Evolutionary conservation across 2,888 invertebrate genomes (phyloP).

Genomic region (Dryocosmus kuriphilus): DNA sequence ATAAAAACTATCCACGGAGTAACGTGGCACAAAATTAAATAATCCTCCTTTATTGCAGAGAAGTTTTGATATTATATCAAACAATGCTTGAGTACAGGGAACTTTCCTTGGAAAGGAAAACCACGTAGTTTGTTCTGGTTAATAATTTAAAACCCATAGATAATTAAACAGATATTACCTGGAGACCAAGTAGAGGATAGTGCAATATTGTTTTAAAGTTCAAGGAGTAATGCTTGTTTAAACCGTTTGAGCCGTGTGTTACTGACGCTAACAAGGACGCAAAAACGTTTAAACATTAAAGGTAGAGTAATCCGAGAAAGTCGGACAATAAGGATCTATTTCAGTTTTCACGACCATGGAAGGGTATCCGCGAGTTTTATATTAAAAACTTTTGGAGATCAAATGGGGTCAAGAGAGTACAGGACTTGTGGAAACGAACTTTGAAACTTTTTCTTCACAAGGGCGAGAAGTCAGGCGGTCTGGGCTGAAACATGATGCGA

Average conservation of each 20-base stretch:
- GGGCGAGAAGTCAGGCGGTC: constrained; percentile 19
- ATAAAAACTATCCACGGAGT: too few species aligned
- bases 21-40: too few species aligned
- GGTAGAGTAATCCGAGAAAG: background rate
- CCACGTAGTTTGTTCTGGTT: too few species aligned
- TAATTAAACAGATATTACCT: too few species aligned
- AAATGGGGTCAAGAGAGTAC: constrained; percentile 14
- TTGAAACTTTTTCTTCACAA: constrained; percentile 29
- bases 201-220: too few species aligned
- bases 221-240: too few species aligned
- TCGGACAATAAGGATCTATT: constrained; percentile 7
- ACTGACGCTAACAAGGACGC: background rate
- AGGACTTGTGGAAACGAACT: constrained; percentile 20
- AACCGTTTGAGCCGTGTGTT: background rate
- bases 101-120: too few species aligned
- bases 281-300: constrained; percentile 2
- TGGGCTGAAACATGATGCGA: constrained; percentile 23
- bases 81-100: too few species aligned
- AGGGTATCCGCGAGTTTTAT: constrained; percentile 1
- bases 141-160: too few species aligned
- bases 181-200: too few species aligned
- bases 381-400: constrained; percentile 22
- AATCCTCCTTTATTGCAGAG: too few species aligned
- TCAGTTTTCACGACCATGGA: background rate
- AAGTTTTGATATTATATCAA: too few species aligned